Evolutionary conservation across 2,113 vertebrate species (phyloP).

Genomic region (Psilopsiagon aymara): DNA sequence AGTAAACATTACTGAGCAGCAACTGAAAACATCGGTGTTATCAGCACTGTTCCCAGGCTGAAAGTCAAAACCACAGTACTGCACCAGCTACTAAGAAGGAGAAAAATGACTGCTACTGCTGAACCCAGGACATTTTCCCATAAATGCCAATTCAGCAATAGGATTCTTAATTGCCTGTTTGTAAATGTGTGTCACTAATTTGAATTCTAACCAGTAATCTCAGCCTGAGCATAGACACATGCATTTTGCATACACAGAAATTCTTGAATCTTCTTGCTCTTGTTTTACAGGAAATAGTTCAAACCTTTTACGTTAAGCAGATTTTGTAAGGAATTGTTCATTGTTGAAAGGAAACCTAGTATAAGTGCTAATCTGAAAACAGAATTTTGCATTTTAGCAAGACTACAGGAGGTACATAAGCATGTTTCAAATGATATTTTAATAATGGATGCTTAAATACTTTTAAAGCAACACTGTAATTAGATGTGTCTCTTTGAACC

Average conservation of each 20-base stretch:
- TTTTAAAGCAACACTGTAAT: constrained; percentile 45
- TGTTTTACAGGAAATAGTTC: neutral
- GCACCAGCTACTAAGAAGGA: too few species aligned
- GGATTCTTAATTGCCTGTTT: neutral
- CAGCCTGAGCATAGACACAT: neutral
- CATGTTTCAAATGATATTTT: constrained; percentile 51
- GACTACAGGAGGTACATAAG: constrained; percentile 20
- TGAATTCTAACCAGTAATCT: neutral
- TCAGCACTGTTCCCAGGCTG: too few species aligned
- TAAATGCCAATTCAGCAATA: constrained; percentile 17
- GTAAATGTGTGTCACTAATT: neutral
- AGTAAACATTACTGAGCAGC: too few species aligned
- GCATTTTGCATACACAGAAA: neutral
- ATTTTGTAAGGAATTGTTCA: constrained; percentile 19
- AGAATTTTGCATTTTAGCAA: constrained; percentile 17
- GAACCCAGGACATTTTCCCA: too few species aligned
- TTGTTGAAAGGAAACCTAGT: neutral
- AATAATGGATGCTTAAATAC: constrained; percentile 49
- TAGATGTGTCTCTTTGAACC: constrained; percentile 44
- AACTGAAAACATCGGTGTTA: too few species aligned
- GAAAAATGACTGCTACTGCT: too few species aligned
- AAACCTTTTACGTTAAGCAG: constrained; percentile 15
- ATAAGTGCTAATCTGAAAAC: neutral
- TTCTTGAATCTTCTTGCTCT: neutral
- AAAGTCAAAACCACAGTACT: too few species aligned